A percentile compares a stretch with the other conserved stretches of the same genome.
Conservation (phyloP, 1,140 invertebrate genomes). For the Diprion similis region DNA sequence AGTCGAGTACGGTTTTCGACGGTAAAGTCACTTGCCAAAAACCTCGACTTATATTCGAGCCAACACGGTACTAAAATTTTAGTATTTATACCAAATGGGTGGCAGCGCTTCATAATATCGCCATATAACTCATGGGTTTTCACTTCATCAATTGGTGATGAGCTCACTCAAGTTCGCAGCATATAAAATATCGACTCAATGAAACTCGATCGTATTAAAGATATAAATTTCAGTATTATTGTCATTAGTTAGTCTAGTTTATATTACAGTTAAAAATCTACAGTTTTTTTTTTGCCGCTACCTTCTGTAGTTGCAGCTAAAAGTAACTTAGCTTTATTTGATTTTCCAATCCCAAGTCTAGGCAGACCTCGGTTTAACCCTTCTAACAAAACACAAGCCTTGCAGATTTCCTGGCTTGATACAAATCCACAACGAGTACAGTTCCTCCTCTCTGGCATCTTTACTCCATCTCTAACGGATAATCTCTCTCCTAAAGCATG, state of each 20-base stretch:
- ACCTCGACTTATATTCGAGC: too few species aligned
- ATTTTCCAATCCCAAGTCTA: slow-evolving; percentile 85
- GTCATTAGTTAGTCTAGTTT: slow-evolving; percentile 8
- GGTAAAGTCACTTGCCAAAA: too few species aligned
- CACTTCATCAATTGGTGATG: too few species aligned
- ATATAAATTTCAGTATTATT: background rate
- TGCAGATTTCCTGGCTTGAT: slow-evolving; percentile 95
- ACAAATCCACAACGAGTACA: slow-evolving; percentile 94
- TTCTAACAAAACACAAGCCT: slow-evolving; percentile 95
- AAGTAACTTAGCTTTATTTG: slow-evolving; percentile 76
- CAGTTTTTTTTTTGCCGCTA: slow-evolving; percentile 22
- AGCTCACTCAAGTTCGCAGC: too few species aligned
- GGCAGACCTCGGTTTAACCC: slow-evolving; percentile 94
- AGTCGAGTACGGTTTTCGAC: too few species aligned
- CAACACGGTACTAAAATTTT: too few species aligned
- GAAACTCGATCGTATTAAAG: slow-evolving; percentile 4
- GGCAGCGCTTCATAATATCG: too few species aligned
- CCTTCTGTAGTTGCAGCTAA: slow-evolving; percentile 51
- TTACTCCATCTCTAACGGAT: slow-evolving; percentile 80
- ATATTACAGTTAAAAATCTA: slow-evolving; percentile 34
- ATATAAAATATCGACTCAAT: too few species aligned
- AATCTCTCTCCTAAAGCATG: slow-evolving; percentile 81
- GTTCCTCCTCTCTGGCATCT: slow-evolving; percentile 80
- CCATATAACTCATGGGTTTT: too few species aligned
- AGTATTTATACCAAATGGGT: too few species aligned